Conservation (phyloP, 2,113 vertebrate species). For the Odontophorus gujanensis region DNA sequence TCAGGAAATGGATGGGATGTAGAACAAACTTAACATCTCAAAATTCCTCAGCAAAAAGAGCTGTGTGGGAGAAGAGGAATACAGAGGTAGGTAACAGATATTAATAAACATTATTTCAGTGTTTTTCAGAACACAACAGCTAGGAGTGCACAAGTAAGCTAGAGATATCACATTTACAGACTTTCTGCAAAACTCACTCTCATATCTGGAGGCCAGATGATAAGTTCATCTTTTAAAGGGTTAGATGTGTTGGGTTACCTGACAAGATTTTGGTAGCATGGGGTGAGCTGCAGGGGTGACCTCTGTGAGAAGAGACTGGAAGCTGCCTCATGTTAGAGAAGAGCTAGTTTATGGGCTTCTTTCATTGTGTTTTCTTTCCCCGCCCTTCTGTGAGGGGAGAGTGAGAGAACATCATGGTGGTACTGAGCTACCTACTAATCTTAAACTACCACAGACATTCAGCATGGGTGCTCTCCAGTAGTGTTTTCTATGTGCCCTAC, state of each 20-base stretch:
- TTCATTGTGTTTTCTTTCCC: background rate
- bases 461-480: background rate
- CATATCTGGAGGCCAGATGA: background rate
- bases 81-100: rapidly evolving
- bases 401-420: background rate
- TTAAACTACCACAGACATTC: background rate
- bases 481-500: background rate
- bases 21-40: background rate
- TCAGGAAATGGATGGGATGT: background rate
- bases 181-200: background rate
- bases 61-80: background rate
- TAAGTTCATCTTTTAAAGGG: background rate
- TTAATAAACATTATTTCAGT: background rate
- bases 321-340: background rate
- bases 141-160: background rate
- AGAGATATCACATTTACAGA: background rate
- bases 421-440: background rate
- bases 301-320: background rate
- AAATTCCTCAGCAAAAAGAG: background rate
- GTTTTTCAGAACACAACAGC: background rate
- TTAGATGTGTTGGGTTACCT: background rate
- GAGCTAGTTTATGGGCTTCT: background rate
- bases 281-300: background rate
- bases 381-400: background rate
- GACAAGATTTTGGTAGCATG: background rate